Evolutionary conservation across 2,113 vertebrate genomes (phyloP), one percentile per base, ranked within the genome.

Genomic region (Pseudorhombus dupliciocellatus): DNA sequence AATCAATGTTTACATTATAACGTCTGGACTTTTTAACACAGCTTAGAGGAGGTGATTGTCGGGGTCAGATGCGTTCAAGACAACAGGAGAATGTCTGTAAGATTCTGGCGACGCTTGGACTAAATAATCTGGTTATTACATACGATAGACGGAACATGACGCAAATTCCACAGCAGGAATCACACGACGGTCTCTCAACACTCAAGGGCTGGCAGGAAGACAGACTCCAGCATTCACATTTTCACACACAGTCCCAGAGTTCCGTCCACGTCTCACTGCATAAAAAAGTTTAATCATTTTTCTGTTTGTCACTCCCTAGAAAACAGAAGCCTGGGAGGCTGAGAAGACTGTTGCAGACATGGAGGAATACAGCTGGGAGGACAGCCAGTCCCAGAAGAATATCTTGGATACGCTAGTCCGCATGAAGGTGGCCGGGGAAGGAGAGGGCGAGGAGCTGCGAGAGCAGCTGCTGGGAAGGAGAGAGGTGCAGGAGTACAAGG

Each of bases 291-390:
- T 22, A 31, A n/a, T 4, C 7, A 5, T 5, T 5, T 14, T 8
- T 52, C 4, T 52, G 11, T 21, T 8, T 18, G 22, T 72, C 67
- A 59, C 74, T 70, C 40, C 88, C 92, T 66, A 99, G 97, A 98
- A 99, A 98, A 95, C 84, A 0, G 97, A 99, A 87, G 71, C 70
- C 1, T 99, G 98, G 97, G 98, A 98, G 84, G 92, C 93, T 0
- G 93, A 94, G 25, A 98, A 95, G 91, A 93, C 94, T 0, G 93
- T 92, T 50, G 94, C 92, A 12, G 98, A 99, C 92, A 96, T 96
- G 95, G 96, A 98, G 55, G 95, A 99, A 37, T 99, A 96, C 37
- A 53, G 91, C 40, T 98, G 97, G 98, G 94, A 97, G 81, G 94
- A 93, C 0, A 98, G 97, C 72, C 14, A 80, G 0, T 99, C 96